Evolutionary conservation across 2,888 invertebrate genomes (phyloP).

Genomic region (Caradrina kadenii): DNA sequence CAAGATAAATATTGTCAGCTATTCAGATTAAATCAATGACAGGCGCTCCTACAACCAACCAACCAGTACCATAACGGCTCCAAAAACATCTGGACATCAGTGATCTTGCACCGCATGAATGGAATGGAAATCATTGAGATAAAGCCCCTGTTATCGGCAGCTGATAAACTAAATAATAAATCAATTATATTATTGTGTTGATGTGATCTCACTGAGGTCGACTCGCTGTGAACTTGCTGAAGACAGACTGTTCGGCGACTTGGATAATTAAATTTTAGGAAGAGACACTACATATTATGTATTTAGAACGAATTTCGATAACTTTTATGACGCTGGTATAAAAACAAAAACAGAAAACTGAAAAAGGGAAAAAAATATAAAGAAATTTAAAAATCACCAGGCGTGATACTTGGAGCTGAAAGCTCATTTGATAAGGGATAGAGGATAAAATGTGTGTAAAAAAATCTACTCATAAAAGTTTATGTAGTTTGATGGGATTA

Average conservation of each 20-base stretch:
- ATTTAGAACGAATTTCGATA: background rate
- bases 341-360: background rate
- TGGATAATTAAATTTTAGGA: background rate
- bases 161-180: conserved; percentile 60
- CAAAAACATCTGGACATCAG: conserved; percentile 13
- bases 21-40: conserved; percentile 5
- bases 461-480: no score
- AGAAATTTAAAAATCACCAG: background rate
- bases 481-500: no score
- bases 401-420: no score
- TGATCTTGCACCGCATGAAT: conserved; percentile 37
- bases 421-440: no score
- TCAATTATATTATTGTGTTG: conserved; percentile 51
- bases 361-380: background rate
- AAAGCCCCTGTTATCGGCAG: conserved; percentile 45
- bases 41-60: background rate
- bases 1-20: background rate
- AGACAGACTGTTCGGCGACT: conserved; percentile 40
- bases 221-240: conserved; percentile 21
- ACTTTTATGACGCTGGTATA: background rate
- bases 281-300: background rate
- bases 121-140: conserved; percentile 60
- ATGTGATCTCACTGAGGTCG: conserved; percentile 46
- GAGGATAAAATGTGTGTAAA: no score
- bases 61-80: conserved; percentile 11